These are phyloP conservation scores for Bombus terrestris DNA, from an alignment of 1,140 invertebrate species.

Conservation along the genomic window DNA sequence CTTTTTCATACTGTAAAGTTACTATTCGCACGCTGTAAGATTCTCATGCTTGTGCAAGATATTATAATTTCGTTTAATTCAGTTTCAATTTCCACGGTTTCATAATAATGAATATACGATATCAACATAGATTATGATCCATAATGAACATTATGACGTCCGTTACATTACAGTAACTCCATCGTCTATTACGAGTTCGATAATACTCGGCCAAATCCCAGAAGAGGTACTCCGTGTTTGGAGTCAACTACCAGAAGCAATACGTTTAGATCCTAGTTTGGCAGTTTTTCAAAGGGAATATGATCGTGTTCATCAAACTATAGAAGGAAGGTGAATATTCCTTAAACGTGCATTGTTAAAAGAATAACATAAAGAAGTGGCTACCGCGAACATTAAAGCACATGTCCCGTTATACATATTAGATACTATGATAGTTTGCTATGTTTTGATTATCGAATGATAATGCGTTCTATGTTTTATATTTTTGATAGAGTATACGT, in stretches of 20 bases:
- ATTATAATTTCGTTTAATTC: background rate
- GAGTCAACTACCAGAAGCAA: slow-evolving; percentile 85
- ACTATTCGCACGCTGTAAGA: background rate
- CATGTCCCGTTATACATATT: background rate
- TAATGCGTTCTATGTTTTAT: background rate
- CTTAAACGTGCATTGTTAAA: background rate
- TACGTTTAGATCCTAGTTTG: slow-evolving; percentile 86
- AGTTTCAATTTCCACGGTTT: background rate
- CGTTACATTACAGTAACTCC: slow-evolving; percentile 55
- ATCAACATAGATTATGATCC: too few species aligned
- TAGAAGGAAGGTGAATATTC: slow-evolving; percentile 43
- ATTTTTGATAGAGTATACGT: background rate
- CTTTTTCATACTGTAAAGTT: background rate
- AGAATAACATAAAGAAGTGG: background rate
- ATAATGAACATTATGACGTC: background rate
- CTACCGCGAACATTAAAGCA: background rate
- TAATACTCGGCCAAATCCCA: slow-evolving; percentile 75
- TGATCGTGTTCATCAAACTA: slow-evolving; percentile 81
- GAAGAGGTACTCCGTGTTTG: slow-evolving; percentile 86
- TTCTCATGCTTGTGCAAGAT: background rate
- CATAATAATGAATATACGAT: background rate
- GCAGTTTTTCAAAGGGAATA: slow-evolving; percentile 85
- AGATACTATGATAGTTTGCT: background rate
- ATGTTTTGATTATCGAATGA: background rate
- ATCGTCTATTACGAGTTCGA: slow-evolving; percentile 66